Evolutionary conservation across 1,140 invertebrate genomes (phyloP).

Genomic region (Eriosoma lanigerum): DNA sequence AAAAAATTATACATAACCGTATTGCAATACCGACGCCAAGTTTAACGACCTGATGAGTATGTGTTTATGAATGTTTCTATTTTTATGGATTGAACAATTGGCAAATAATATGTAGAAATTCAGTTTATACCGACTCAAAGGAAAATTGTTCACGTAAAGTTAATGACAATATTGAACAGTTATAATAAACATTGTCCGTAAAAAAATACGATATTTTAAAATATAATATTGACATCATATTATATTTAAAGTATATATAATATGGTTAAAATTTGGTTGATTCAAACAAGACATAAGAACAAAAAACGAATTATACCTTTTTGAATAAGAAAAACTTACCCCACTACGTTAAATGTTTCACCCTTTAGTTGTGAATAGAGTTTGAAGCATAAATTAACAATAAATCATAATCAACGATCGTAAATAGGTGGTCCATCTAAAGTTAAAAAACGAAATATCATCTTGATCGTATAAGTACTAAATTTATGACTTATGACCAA

Average conservation of each 20-base stretch:
- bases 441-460: conserved; percentile 7
- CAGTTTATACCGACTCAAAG: conserved; percentile 7
- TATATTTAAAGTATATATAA: no score
- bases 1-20: conserved; percentile 9
- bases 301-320: background rate
- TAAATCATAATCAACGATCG: conserved; percentile 33
- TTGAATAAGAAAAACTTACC: conserved; percentile 9
- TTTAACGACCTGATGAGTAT: background rate
- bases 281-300: conserved; percentile 2
- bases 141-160: background rate
- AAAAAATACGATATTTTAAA: no score
- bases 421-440: conserved; percentile 3
- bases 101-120: conserved; percentile 21
- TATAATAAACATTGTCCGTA: background rate
- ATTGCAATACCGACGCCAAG: background rate
- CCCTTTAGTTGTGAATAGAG: conserved; percentile 23
- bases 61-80: conserved; percentile 33
- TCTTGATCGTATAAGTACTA: conserved; percentile 13
- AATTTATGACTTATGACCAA: background rate
- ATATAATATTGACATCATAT: no score
- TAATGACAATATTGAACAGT: background rate
- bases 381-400: conserved; percentile 38
- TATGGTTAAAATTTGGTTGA: conserved; percentile 12
- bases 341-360: conserved; percentile 7
- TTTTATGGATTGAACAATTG: conserved; percentile 15